Conservation (phyloP, 2,113 vertebrate species). For the Lipotes vexillifer region DNA sequence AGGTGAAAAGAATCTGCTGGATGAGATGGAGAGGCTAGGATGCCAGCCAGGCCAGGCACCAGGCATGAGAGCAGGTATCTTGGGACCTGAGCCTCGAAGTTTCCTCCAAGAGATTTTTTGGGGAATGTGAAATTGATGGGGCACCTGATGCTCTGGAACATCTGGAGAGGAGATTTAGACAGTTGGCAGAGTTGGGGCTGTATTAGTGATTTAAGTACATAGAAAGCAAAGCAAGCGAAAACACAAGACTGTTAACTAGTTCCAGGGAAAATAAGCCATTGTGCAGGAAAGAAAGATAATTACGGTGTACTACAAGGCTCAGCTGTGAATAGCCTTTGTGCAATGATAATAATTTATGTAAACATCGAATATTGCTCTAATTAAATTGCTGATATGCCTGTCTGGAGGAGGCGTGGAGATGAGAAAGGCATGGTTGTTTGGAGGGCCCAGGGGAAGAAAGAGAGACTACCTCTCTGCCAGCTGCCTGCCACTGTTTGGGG, state of each 20-base stretch:
- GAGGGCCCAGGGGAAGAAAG: neutral
- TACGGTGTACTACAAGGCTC: neutral
- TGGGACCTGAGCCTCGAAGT: neutral
- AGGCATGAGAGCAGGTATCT: fast-evolving
- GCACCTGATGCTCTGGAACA: neutral
- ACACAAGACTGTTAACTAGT: neutral
- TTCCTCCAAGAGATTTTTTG: fast-evolving
- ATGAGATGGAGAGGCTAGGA: neutral
- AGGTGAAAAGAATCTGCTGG: neutral
- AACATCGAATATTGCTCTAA: neutral
- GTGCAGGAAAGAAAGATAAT: neutral
- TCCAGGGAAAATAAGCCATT: neutral
- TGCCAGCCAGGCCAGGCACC: too few relatives aligned
- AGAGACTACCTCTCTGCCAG: neutral
- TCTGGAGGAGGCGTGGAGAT: neutral
- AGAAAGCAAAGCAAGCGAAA: neutral
- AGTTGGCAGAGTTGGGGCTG: neutral
- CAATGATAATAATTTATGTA: neutral
- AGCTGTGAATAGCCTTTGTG: neutral
- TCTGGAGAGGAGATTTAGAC: neutral
- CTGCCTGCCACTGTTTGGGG: neutral
- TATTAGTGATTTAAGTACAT: neutral
- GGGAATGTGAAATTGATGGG: neutral
- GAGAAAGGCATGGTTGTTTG: fast-evolving
- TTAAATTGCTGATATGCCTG: neutral